Conservation (phyloP, 2,888 invertebrate genomes). For the Pollenia angustigena region DNA sequence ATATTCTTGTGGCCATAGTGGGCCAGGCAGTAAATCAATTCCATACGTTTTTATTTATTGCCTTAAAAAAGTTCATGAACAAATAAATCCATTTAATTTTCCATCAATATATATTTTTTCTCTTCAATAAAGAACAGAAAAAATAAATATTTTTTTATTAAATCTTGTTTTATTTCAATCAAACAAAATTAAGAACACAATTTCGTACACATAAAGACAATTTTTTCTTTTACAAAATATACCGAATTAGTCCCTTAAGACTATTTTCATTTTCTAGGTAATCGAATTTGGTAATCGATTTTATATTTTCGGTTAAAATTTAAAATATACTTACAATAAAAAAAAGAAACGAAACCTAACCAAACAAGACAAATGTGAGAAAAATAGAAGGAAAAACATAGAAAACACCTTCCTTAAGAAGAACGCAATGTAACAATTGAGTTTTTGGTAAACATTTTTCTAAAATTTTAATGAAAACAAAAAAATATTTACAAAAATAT, state of each 20-base stretch:
- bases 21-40: no score
- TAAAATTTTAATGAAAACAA: no score
- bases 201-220: not conserved
- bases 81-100: no score
- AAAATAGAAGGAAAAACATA: not conserved
- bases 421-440: slow-evolving; percentile 42
- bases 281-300: slow-evolving; percentile 63
- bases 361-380: not conserved
- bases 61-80: no score
- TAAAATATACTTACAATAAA: slow-evolving; percentile 11
- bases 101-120: no score
- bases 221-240: not conserved
- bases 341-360: not conserved
- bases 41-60: no score
- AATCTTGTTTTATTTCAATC: no score
- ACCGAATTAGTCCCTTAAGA: slow-evolving; percentile 58
- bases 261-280: slow-evolving; percentile 62
- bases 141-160: no score
- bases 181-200: no score
- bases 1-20: no score
- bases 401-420: slow-evolving; percentile 4
- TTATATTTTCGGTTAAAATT: slow-evolving; percentile 16
- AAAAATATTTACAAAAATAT: slow-evolving; percentile 26
- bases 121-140: no score
- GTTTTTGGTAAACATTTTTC: not conserved